Evolutionary conservation across 1,140 invertebrate species (phyloP), one percentile per base, ranked within the genome.

Genomic region (Drosophila guanche): DNA sequence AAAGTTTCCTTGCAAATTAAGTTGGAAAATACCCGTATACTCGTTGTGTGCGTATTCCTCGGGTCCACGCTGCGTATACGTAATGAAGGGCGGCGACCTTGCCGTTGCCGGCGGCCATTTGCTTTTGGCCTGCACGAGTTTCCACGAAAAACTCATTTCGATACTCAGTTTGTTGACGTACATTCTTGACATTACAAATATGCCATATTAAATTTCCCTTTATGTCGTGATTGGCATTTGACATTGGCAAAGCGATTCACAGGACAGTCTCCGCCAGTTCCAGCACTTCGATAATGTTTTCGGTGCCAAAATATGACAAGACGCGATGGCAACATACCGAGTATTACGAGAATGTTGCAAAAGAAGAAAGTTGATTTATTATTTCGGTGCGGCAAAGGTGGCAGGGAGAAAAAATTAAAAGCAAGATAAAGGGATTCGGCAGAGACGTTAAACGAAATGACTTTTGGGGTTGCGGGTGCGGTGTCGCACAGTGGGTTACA

Each of bases 361-460:
- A 70, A 16, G 8, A 83, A 88, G 25, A 27, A 76, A 62, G 74
- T 86, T 86, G 65, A 71, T 86, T 86, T 78, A 78, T 78, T 83
- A 78, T 83, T 88, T 86, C 61, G 57, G 55, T 63, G 68, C 43
- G 33, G 3, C 33, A 37, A 54, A 83, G 83, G 81, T 86, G 75
- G 37, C 70, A 71, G 59, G 60, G 75, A 20, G 16, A 20, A 76
- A 83, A 88, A 88, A 88, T 89, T 83, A 88, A 88, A 88, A 83
- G 78, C 62, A 53, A 78, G 70, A 88, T 86, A 88, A 83, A 88
- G 74, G 83, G 75, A 88, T 83, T 81, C 62, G 74, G 78, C 62
- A 79, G 48, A 74, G 76, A 48, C 66, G 78, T 69, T 83, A 78
- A 83, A 78, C 73, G 83, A 67, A 83, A 88, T 62, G 84, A 86